Percentiles rank a stretch among this genome's conserved stretches.
phyloP scores from a whole-genome alignment of 2,797 vertebrate genomes.

The Siniperca obscura region DNA sequence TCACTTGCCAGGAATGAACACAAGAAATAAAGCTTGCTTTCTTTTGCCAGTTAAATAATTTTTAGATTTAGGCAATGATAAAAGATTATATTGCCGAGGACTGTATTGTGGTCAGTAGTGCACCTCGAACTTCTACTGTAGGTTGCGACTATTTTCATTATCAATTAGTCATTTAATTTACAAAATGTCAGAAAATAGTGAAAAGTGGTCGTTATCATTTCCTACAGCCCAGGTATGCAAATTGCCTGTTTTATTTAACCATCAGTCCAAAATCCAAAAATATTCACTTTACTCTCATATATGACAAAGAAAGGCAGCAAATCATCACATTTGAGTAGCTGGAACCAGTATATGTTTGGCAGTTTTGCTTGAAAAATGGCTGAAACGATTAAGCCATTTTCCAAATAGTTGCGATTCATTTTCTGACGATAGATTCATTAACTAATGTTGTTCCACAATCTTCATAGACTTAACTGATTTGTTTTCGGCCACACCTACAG shows the following conservation, averaged over 20 bases:
- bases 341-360: not conserved
- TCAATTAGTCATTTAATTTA: slow-evolving; percentile 13
- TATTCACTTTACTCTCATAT: not conserved
- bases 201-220: not conserved
- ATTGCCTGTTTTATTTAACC: not conserved
- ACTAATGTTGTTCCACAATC: not conserved
- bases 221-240: not conserved
- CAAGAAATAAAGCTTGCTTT: not conserved
- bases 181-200: not conserved
- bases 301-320: not conserved
- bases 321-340: not conserved
- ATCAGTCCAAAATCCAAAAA: not conserved
- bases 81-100: slow-evolving; percentile 10
- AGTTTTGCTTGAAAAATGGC: not conserved
- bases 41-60: slow-evolving; percentile 34
- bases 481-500: not conserved
- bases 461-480: slow-evolving; percentile 2
- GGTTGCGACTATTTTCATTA: not conserved
- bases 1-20: slow-evolving; percentile 33
- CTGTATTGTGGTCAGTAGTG: not conserved
- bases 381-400: not conserved
- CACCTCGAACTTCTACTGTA: not conserved
- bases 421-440: not conserved
- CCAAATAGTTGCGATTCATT: not conserved
- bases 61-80: slow-evolving; percentile 9